Conservation (phyloP, 2,797 vertebrate genomes). For the Pempheris klunzingeri region DNA sequence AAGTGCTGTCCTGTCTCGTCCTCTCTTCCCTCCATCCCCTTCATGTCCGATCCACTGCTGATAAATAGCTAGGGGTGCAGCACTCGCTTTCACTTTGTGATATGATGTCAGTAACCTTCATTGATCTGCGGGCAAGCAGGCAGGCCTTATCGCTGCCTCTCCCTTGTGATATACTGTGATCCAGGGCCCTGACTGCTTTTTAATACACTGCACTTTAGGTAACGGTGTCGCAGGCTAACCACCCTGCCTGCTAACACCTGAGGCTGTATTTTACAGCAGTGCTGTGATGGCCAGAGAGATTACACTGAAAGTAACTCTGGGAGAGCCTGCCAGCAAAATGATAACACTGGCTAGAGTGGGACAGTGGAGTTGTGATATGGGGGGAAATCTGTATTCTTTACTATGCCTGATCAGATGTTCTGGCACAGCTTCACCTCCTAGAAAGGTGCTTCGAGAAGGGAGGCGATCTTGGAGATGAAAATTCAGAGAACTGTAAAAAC, state of each 20-base stretch:
- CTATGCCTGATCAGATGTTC: slow-evolving; percentile 11
- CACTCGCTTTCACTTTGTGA: slow-evolving; percentile 96
- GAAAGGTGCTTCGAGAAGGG: background rate
- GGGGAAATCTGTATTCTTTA: slow-evolving; percentile 24
- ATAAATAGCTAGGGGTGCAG: slow-evolving; percentile 94
- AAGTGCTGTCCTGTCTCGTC: slow-evolving; percentile 53
- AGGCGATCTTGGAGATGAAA: background rate
- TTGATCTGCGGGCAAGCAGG: slow-evolving; percentile 94
- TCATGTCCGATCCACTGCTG: slow-evolving; percentile 84
- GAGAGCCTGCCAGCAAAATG: slow-evolving; percentile 68
- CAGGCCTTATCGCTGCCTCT: slow-evolving; percentile 94
- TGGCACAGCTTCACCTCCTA: slow-evolving; percentile 9
- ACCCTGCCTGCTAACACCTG: slow-evolving; percentile 84
- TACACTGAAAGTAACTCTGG: slow-evolving; percentile 67
- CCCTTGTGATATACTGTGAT: slow-evolving; percentile 93
- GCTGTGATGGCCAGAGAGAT: slow-evolving; percentile 75
- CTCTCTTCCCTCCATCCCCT: slow-evolving; percentile 61
- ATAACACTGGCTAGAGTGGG: slow-evolving; percentile 62
- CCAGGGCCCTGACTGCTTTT: slow-evolving; percentile 92
- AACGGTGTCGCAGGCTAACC: slow-evolving; percentile 85
- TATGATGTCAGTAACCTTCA: slow-evolving; percentile 99
- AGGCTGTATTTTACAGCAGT: slow-evolving; percentile 84
- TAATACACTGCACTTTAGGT: slow-evolving; percentile 95
- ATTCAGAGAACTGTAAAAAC: slow-evolving; percentile 22
- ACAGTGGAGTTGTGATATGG: slow-evolving; percentile 41